These are phyloP conservation scores for Schizaphis graminum DNA, from an alignment of 2,888 invertebrate species.

Conservation along the genomic window DNA sequence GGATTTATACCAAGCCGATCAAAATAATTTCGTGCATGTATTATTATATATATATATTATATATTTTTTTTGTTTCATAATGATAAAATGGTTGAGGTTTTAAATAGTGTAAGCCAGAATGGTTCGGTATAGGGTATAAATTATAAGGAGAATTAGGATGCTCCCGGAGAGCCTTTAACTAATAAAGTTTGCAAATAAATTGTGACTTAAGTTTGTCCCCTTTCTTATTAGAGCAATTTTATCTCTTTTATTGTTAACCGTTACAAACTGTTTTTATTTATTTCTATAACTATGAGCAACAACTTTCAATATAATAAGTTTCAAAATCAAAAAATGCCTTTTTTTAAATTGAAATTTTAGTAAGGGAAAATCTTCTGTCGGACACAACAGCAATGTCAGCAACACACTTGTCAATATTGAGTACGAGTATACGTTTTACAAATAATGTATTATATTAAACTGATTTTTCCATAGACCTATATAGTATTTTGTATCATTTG, in stretches of 20 bases:
- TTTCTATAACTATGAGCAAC: neutral
- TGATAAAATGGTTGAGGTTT: neutral
- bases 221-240: neutral
- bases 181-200: neutral
- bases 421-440: neutral
- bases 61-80: neutral
- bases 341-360: neutral
- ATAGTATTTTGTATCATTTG: neutral
- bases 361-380: no score
- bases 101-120: neutral
- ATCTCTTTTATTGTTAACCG: neutral
- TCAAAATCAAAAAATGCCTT: neutral
- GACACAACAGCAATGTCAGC: neutral
- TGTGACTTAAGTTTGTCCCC: neutral
- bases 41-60: neutral
- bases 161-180: neutral
- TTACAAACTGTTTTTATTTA: neutral
- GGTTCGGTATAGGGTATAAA: neutral
- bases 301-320: neutral
- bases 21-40: neutral
- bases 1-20: neutral
- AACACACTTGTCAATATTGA: neutral
- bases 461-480: neutral
- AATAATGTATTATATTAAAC: neutral
- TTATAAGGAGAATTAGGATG: neutral